Evolutionary conservation across 2,113 vertebrate genomes (phyloP).

Genomic region (Ceyx cyanopectus): DNA sequence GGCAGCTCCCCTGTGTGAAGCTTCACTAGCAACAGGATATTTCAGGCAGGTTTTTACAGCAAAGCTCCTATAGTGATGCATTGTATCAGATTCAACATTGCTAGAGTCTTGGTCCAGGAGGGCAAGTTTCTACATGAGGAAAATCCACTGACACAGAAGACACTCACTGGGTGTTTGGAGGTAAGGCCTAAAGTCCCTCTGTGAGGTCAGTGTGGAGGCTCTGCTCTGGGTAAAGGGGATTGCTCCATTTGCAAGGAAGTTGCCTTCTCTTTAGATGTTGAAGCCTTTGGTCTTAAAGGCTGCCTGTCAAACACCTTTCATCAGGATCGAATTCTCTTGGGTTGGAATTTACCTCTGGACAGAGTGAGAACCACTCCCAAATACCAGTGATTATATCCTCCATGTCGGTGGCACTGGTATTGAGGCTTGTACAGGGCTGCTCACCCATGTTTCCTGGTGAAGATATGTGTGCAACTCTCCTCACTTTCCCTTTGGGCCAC

Average conservation of each 20-base stretch:
- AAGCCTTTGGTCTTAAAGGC: background rate
- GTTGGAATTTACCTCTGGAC: constrained; percentile 41
- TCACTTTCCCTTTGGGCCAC: background rate
- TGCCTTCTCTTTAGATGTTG: background rate
- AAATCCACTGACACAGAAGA: background rate
- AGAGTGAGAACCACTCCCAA: constrained; percentile 39
- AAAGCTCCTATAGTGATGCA: background rate
- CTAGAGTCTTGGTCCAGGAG: background rate
- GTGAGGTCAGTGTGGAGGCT: background rate
- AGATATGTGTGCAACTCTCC: background rate
- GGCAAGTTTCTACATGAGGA: background rate
- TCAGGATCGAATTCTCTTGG: background rate
- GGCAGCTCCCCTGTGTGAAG: background rate
- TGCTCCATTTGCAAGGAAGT: background rate
- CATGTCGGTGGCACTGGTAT: fast-evolving
- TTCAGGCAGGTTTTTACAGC: background rate
- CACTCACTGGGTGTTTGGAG: background rate
- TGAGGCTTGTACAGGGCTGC: background rate
- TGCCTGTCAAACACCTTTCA: constrained; percentile 20
- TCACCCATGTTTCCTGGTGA: background rate
- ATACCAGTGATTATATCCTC: background rate
- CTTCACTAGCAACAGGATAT: background rate
- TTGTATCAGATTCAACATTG: background rate
- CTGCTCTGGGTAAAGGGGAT: background rate
- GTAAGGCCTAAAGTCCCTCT: background rate